Evolutionary conservation across 2,113 vertebrate species (phyloP).

Genomic region (crab-eating macaque (Macaca fascicularis)): T2T-MFA8v1.1 NC_088391.1:102698001-102698500

Average conservation of each 20-base stretch:
- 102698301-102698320: not conserved
- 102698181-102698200: not conserved
- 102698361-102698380: no score
- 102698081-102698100: fast-evolving
- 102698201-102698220: not conserved
- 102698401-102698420: not conserved
- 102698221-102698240: not conserved
- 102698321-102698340: not conserved
- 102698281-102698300: no score
- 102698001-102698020: not conserved
- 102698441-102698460: not conserved
- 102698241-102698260: not conserved
- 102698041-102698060: not conserved
- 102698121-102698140: not conserved
- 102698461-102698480: fast-evolving
- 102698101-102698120: not conserved
- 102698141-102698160: not conserved
- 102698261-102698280: fast-evolving
- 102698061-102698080: not conserved
- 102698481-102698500: no score
- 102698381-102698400: not conserved
- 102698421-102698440: not conserved
- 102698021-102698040: fast-evolving
- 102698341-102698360: not conserved
- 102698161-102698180: not conserved